Evolutionary conservation across 2,797 vertebrate species (phyloP), one percentile per base, ranked within the genome.

Genomic region (Sebastes vulpes): DNA sequence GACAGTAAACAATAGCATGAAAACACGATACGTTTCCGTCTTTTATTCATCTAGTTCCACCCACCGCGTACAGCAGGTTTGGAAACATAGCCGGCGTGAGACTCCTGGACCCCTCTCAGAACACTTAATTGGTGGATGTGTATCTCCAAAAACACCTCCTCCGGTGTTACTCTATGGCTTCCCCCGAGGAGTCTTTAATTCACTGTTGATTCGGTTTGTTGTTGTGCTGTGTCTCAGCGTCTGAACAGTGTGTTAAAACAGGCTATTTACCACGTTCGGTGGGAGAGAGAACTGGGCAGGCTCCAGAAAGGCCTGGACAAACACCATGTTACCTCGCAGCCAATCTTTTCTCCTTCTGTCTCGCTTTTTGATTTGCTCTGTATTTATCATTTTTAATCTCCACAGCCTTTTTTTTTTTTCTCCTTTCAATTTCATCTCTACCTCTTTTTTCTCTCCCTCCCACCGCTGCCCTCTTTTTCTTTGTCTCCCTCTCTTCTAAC

Each of bases 201-300:
- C 86, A 85, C 89, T 85, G 73, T 79, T 92, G 89, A 93, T 94
- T 92, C 69, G 83, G 84, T 93, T 89, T 92, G 92, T 94, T 93
- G 91, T 83, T 86, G 80, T 82, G 75, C 81, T 78, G 84, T 61
- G 85, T 85, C 86, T 84, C 82, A 66, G 84, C 53, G 80, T 91
- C 90, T 89, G 89, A 93, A 79, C 82, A 87, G 81, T 86, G 92
- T 90, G 91, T 92, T 90, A 90, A 91, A 89, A 91, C 86, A 85
- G 89, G 57, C 90, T 84, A 87, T 92, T 92, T 90, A 90, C 85
- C 89, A 80, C 68, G 2, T 89, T 84, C 20, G 18, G 83, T 83
- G 77, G 80, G 79, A 79, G 81, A 71, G 83, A 60, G 83, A 90
- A 65, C 87, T 92, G 90, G 90, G 82, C 60, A 8, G 70, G 50